Percentiles rank a stretch among this genome's conserved stretches.
These are phyloP conservation scores for Drosophila bunnanda DNA, from an alignment of 2,888 invertebrate species.

Conservation along the genomic window DNA sequence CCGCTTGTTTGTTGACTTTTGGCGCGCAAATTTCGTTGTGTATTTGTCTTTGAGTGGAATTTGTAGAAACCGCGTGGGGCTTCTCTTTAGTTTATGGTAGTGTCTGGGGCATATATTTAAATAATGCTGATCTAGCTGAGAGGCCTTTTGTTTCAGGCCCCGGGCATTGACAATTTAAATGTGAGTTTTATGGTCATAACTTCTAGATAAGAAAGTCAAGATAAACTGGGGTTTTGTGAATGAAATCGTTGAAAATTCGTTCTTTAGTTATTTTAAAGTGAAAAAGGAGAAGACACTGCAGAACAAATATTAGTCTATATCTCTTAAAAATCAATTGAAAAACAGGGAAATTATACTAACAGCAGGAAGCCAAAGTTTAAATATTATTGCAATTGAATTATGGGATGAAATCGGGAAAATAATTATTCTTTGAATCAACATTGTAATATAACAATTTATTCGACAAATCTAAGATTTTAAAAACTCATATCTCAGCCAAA, in stretches of 20 bases:
- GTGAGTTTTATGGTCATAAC: constrained; percentile 2
- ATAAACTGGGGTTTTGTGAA: background rate
- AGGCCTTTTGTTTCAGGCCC: constrained; percentile 1
- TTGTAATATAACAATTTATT: too few relatives aligned
- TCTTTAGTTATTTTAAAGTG: background rate
- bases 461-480: too few relatives aligned
- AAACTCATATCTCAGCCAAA: too few relatives aligned
- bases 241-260: background rate
- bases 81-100: constrained; percentile 11
- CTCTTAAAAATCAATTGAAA: too few relatives aligned
- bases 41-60: constrained; percentile 36
- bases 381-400: too few relatives aligned
- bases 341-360: too few relatives aligned
- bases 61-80: constrained; percentile 41
- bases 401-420: too few relatives aligned
- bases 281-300: background rate
- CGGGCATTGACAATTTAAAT: constrained; percentile 17
- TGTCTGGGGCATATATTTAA: constrained; percentile 19
- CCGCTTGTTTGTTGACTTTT: constrained; percentile 52
- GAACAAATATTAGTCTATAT: background rate
- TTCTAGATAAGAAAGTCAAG: background rate
- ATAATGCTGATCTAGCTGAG: constrained; percentile 19
- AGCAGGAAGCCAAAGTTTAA: too few relatives aligned
- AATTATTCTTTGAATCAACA: too few relatives aligned
- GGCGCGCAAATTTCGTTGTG: constrained; percentile 43